Percentiles rank a stretch among this genome's conserved stretches.
phyloP scores from a whole-genome alignment of 2,888 invertebrate genomes.

The Galerucella nymphaeae region DNA sequence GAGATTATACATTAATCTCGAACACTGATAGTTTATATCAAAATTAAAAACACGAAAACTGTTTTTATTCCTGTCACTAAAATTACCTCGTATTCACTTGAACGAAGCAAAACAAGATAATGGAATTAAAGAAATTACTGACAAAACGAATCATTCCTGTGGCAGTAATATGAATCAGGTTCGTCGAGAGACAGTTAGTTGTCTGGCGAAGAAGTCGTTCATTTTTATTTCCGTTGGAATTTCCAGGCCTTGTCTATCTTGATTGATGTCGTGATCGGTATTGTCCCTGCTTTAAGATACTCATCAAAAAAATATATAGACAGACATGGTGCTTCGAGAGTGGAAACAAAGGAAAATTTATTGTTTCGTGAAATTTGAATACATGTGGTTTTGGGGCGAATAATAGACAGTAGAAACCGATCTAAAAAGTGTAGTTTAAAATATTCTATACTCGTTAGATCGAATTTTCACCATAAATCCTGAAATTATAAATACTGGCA shows the following conservation, averaged over 20 bases:
- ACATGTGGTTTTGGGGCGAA: no score
- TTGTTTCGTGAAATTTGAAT: no score
- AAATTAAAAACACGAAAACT: no score
- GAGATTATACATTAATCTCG: no score
- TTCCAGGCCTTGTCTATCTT: slow-evolving; percentile 35
- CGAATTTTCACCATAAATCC: no score
- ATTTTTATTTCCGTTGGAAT: slow-evolving; percentile 23
- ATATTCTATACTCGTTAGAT: no score
- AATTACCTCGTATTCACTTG: background rate
- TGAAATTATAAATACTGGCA: no score
- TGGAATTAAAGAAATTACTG: slow-evolving; percentile 9
- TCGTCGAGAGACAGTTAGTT: slow-evolving; percentile 29
- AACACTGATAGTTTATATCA: no score
- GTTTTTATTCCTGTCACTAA: background rate
- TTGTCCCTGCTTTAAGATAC: slow-evolving; percentile 25
- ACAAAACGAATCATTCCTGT: slow-evolving; percentile 32
- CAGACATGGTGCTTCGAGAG: slow-evolving; percentile 4
- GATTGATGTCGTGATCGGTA: slow-evolving; percentile 40
- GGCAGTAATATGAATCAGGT: slow-evolving; percentile 40
- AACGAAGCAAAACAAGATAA: background rate
- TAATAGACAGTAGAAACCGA: no score
- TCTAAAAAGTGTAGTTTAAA: no score
- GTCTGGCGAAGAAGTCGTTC: slow-evolving; percentile 26
- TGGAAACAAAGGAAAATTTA: no score
- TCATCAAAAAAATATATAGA: slow-evolving; percentile 20